Evolutionary conservation across 2,113 vertebrate species (phyloP), one percentile per base, ranked within the genome.

Genomic region (Nipponia nippon): DNA sequence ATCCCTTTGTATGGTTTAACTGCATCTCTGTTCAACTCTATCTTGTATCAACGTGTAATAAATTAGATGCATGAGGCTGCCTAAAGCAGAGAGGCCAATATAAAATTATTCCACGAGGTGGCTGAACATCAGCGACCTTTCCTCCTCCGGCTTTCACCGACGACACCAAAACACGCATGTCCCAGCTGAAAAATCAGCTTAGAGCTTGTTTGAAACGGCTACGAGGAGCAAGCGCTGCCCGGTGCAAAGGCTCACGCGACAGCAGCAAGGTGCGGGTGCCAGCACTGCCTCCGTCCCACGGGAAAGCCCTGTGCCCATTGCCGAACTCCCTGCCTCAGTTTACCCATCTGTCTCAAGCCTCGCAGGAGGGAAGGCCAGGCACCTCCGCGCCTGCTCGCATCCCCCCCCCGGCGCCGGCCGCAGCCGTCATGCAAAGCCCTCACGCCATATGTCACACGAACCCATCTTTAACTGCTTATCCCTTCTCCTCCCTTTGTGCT

Each of bases 301-400:
- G 78, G 8, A 22, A 44, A n/a, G 46, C 78, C 26, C 27, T 3
- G 36, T 0, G 7, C 58, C 71, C 81, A 7, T 4, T 7, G 1
- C 55, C 8, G 0, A 56, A 0, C 69, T n/a, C 19, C 34, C 18
- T 73, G 89, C 81, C 91, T 90, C 79, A 56, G 59, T 66, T 94
- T 87, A 36, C 86, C 83, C 90, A 36, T 7, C 46, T 72, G 22
- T 1, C 30, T 50, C 38, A 2, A 34, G 42, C 62, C n/a, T 22
- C 3, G 13, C 73, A 8, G 75, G 36, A 82, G 87, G 56, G 62
- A 21, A 20, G 52, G 62, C 34, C 55, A 7, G 46, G 55, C 46
- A 44, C 8, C 36, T 27, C 63, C 0, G 5, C 61, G 58, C 67
- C 80, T 0, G 0, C 65, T 20, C 9, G 0, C 0, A 0, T 56